phyloP scores from a whole-genome alignment of 2,888 invertebrate genomes.

The Hymenopus coronatus region DNA sequence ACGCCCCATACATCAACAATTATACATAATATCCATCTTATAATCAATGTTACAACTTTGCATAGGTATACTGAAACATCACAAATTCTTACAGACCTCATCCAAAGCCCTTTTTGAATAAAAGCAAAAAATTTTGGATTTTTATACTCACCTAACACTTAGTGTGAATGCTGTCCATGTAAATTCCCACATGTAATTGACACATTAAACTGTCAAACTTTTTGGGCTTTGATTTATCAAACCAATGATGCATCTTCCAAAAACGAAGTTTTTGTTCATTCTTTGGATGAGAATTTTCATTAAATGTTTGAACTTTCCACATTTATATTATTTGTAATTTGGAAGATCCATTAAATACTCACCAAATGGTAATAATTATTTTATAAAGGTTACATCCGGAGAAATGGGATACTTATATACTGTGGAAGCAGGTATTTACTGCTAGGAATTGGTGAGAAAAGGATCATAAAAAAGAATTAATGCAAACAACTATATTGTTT shows the following conservation, averaged over 20 bases:
- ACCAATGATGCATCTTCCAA: constrained; percentile 5
- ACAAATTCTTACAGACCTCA: background rate
- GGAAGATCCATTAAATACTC: too few relatives aligned
- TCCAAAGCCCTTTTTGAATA: background rate
- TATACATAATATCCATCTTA: too few relatives aligned
- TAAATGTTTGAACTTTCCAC: too few relatives aligned
- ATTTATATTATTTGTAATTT: too few relatives aligned
- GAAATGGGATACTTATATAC: too few relatives aligned
- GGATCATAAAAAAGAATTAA: background rate
- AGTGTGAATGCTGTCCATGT: background rate
- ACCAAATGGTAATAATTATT: too few relatives aligned
- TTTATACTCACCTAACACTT: background rate
- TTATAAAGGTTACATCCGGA: too few relatives aligned
- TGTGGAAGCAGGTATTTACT: too few relatives aligned
- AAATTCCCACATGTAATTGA: background rate
- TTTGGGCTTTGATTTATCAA: background rate
- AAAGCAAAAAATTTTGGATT: background rate
- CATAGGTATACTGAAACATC: background rate
- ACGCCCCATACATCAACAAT: background rate
- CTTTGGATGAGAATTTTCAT: too few relatives aligned
- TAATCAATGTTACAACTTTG: too few relatives aligned
- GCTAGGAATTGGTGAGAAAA: background rate
- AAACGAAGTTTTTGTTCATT: background rate
- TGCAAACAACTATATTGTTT: background rate
- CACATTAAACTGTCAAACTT: background rate